Percentiles rank a stretch among this genome's conserved stretches.
These are phyloP conservation scores for Amblyjoppa fuscipennis DNA, from an alignment of 2,888 invertebrate species.

Conservation along the genomic window DNA sequence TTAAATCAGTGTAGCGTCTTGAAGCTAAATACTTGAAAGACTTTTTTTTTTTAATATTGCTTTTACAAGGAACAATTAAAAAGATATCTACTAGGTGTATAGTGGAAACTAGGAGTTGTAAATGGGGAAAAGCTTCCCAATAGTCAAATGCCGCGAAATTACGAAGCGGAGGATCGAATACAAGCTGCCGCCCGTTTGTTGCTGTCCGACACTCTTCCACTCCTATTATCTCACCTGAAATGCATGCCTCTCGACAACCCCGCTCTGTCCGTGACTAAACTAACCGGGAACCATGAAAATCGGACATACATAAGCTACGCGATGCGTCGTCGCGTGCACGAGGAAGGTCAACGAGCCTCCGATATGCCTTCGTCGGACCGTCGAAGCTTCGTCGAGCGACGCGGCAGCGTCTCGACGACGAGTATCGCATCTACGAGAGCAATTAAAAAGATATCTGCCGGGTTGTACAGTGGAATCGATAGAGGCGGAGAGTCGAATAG, in stretches of 20 bases:
- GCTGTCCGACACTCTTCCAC: conserved; percentile 54
- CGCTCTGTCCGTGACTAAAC: conserved; percentile 35
- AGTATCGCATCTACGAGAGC: too few relatives aligned
- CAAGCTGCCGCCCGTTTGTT: conserved; percentile 38
- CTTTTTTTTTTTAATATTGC: background rate
- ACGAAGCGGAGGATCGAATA: conserved; percentile 64
- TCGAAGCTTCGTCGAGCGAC: background rate
- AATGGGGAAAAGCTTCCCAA: conserved; percentile 5
- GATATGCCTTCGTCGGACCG: background rate
- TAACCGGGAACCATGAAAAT: conserved; percentile 17
- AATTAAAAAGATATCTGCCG: too few relatives aligned
- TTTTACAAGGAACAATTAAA: conserved; percentile 28
- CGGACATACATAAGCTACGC: background rate
- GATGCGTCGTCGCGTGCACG: background rate
- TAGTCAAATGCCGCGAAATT: conserved; percentile 63
- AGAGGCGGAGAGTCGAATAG: conserved; percentile 66
- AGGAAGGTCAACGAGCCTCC: background rate
- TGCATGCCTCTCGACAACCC: conserved; percentile 47
- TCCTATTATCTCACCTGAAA: conserved; percentile 74
- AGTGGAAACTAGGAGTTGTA: background rate
- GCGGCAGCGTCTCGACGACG: too few relatives aligned
- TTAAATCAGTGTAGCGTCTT: too few relatives aligned
- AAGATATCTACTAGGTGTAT: background rate
- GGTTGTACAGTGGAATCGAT: conserved; percentile 42
- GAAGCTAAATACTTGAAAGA: too few relatives aligned